Base-by-base conservation (phyloP, 2,113 vertebrate genomes). In the Poeciliopsis occidentalis region DNA sequence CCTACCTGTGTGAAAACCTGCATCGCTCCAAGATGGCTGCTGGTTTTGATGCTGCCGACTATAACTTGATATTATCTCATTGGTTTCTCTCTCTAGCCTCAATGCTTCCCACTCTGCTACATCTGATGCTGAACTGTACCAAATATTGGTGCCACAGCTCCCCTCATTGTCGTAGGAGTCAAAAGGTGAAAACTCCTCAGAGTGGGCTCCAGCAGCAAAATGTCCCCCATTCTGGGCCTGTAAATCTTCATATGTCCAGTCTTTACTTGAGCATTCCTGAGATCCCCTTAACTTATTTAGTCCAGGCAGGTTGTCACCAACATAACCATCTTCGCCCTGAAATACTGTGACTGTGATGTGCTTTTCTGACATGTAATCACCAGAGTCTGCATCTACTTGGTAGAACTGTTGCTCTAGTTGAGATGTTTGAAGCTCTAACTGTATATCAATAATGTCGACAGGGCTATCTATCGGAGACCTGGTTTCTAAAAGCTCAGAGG, bases 11-110 rank as follows among this genome's bases (percentile, higher is more conserved):
- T 8, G 41, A 64, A 26, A 2, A 70, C 60, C 11, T 27, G 13
- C 6, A 13, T 72, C 24, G 30, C 24, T 24, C 24, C 24, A 67
- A 12, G n/a, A 3, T 64, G 57, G 57, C 69, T 78, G 65, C 22
- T 11, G 68, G 60, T 67, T 31, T 7, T 66, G 74, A 30, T 44
- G 73, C 24, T 76, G 83, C 27, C 57, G 71, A 51, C 15, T 0
- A 26, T 4, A 26, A 24, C n/a, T 7, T 10, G 26, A 67, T 30
- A 27, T 69, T 12, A 51, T 34, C 57, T 71, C 30, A 0, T 3
- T 57, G 3, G 2, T 62, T 15, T 8, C 24, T 24, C 19, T 0
- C 15, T 65, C 71, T 19, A n/a, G 60, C 66, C 41, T 34, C 11
- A 17, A n/a, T 3, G 27, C 41, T 3, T 80, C 39, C 10, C 24